Percentiles rank a stretch among this genome's conserved stretches.
phyloP scores from a whole-genome alignment of 2,888 invertebrate genomes.

The Heliothis peltigera region DNA sequence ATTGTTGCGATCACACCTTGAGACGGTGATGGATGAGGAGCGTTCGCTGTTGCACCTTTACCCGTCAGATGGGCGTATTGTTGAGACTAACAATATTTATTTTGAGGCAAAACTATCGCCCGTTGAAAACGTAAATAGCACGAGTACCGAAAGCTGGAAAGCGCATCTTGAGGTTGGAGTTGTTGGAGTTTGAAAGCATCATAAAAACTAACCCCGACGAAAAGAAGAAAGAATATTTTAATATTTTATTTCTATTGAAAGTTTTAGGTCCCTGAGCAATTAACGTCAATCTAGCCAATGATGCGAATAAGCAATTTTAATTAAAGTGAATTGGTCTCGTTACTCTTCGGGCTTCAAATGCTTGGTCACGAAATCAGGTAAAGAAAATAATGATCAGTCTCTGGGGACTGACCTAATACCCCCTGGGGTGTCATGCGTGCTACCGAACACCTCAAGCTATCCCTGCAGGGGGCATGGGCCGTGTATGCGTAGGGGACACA shows the following conservation, averaged over 20 bases:
- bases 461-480: too few relatives aligned
- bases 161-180: neutral
- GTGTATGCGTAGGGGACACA: too few relatives aligned
- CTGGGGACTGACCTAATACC: conserved; percentile 11
- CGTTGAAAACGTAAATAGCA: neutral
- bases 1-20: conserved; percentile 53
- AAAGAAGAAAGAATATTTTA: neutral
- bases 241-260: conserved; percentile 1
- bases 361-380: conserved; percentile 21
- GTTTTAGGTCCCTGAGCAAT: conserved; percentile 2
- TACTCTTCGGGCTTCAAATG: neutral
- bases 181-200: neutral
- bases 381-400: conserved; percentile 5
- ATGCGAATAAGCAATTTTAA: conserved; percentile 2
- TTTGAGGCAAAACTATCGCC: neutral
- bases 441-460: conserved; percentile 2
- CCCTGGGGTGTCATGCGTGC: conserved; percentile 1
- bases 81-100: neutral
- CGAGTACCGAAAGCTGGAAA: neutral
- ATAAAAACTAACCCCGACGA: neutral
- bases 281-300: conserved; percentile 2
- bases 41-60: conserved; percentile 26
- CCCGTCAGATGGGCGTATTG: neutral
- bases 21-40: conserved; percentile 32
- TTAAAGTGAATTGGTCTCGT: conserved; percentile 2